A percentile compares a stretch with the other conserved stretches of the same genome.
These are phyloP conservation scores for Drosophila ambigua DNA, from an alignment of 1,140 invertebrate species.

Conservation along the genomic window DNA sequence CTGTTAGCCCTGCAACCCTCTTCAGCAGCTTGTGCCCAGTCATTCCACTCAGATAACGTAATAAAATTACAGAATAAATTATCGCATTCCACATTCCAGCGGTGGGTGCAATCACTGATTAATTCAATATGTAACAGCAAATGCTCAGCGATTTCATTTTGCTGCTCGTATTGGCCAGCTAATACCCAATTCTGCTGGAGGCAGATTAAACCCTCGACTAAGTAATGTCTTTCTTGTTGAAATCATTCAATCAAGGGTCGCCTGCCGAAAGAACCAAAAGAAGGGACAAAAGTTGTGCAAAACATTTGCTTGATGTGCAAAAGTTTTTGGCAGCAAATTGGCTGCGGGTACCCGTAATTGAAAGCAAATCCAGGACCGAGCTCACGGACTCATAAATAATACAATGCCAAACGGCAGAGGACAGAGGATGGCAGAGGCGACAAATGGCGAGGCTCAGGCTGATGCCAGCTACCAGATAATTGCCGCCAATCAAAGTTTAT, in stretches of 20 bases:
- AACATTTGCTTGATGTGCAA: conserved; percentile 51
- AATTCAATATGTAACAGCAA: conserved; percentile 2
- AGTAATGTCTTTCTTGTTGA: conserved; percentile 11
- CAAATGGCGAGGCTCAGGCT: no score
- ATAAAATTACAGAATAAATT: conserved; percentile 14
- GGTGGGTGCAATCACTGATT: background rate
- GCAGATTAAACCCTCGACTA: background rate
- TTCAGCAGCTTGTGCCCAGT: background rate
- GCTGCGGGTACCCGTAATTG: conserved; percentile 75
- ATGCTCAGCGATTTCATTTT: background rate
- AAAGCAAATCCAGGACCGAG: conserved; percentile 61
- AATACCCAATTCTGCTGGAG: background rate
- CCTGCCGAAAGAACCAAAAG: background rate
- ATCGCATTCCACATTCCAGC: background rate
- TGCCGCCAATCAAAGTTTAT: conserved; percentile 79
- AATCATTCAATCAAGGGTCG: conserved; percentile 49
- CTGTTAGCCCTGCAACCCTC: background rate
- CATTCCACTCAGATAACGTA: conserved; percentile 12
- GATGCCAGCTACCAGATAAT: conserved; percentile 71
- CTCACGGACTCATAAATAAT: conserved; percentile 58
- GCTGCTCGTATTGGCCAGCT: background rate
- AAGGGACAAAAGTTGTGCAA: conserved; percentile 7
- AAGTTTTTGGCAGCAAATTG: conserved; percentile 58
- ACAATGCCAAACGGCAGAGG: conserved; percentile 24
- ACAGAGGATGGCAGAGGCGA: no score